Base-by-base conservation (phyloP, 2,888 invertebrate species). In the Choristoneura rosaceana region DNA sequence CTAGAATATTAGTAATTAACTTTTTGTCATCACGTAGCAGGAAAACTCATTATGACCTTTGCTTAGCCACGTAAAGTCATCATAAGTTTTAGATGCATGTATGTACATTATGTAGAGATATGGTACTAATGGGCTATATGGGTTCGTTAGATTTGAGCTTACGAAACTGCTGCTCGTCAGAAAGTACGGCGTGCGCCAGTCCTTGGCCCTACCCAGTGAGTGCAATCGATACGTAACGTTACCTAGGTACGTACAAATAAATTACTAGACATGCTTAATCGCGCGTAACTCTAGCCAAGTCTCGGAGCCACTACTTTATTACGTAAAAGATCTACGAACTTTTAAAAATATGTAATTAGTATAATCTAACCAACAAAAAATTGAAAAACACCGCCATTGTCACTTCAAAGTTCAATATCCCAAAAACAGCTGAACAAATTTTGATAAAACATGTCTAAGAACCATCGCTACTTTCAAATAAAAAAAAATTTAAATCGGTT, bases 151-250 rank as follows among this genome's bases (percentile, higher is more conserved):
- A n/a, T 15, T 47, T 14, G 10, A 15, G 52, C 41, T 61, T 60
- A 50, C 61, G 43, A 67, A 67, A 60, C 55, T 50, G 50, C 55
- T 61, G 41, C 38, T 68, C 70, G 60, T 66, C 71, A 45, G 55
- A 68, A 62, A 71, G 62, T 43, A 41, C n/a, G 64, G 65, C 50
- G 52, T 41, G 59, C 59, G 62, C 67, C 55, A 71, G 71, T 59
- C 67, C 67, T 71, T 68, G 66, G 71, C 47, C 67, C 71, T 71
- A 68, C 67, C 67, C 52, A 41, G 55, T 38, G 43, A 67, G 62
- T 71, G 63, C 62, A 71, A 71, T 67, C 71, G 62, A 71, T 71
- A 71, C 59, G 59, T 63, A 33, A 52, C 55, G 59, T 63, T 43
- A 52, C 55, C 61, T 73, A 64, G 47, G 41, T 64, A 69, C 47